Evolutionary conservation across 2,113 vertebrate species (phyloP).

Genomic region (Mola mola): DNA sequence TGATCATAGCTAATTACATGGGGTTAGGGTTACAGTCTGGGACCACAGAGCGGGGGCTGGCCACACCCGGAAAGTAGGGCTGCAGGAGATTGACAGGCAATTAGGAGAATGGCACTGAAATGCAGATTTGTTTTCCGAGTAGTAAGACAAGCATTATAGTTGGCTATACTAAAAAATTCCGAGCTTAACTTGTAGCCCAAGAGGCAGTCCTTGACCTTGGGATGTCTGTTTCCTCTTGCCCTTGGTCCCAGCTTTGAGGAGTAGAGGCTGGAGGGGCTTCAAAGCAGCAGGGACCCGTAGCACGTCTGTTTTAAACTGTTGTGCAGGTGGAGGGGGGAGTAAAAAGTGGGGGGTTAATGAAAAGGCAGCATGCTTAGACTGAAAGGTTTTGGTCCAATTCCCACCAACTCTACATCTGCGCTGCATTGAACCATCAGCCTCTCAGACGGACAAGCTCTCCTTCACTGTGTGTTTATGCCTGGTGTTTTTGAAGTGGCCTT

Average conservation of each 20-base stretch:
- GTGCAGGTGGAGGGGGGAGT: constrained; percentile 37
- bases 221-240: constrained; percentile 5
- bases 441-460: not conserved
- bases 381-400: constrained; percentile 30
- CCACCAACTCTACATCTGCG: constrained; percentile 28
- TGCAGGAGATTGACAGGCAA: constrained; percentile 7
- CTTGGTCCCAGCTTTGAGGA: constrained; percentile 3
- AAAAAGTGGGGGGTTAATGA: constrained; percentile 60
- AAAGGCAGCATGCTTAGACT: constrained; percentile 31
- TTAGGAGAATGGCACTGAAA: not conserved
- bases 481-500: not conserved
- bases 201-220: constrained; percentile 35
- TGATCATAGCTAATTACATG: constrained; percentile 69
- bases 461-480: constrained; percentile 10
- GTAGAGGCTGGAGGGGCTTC: constrained; percentile 10
- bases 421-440: constrained; percentile 14
- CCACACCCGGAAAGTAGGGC: constrained; percentile 19
- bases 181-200: not conserved
- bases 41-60: constrained; percentile 19
- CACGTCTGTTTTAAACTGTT: constrained; percentile 44
- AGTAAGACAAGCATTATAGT: too few relatives aligned
- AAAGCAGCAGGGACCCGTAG: constrained; percentile 8
- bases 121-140: not conserved
- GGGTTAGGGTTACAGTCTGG: constrained; percentile 54
- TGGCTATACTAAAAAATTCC: too few relatives aligned